Evolutionary conservation across 2,888 invertebrate genomes (phyloP).

Genomic region (Zeuzera pyrina): DNA sequence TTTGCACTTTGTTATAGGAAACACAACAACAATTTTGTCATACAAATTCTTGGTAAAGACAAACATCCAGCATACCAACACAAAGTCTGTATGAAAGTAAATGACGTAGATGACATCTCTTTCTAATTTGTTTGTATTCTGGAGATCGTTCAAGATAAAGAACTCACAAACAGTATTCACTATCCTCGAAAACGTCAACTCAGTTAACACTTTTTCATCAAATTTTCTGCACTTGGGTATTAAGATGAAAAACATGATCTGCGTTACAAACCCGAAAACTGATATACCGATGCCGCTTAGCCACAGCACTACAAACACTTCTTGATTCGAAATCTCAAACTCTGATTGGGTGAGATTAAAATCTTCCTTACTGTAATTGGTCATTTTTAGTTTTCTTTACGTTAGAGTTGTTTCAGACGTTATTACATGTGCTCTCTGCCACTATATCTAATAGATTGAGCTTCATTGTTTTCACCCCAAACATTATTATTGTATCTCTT

Average conservation of each 20-base stretch:
- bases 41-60: slow-evolving; percentile 46
- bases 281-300: slow-evolving; percentile 32
- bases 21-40: slow-evolving; percentile 42
- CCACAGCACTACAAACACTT: slow-evolving; percentile 23
- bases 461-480: too few species aligned
- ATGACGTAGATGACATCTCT: slow-evolving; percentile 18
- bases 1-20: slow-evolving; percentile 22
- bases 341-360: slow-evolving; percentile 1
- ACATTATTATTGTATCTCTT: too few species aligned
- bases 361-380: background rate
- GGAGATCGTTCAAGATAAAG: slow-evolving; percentile 16
- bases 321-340: background rate
- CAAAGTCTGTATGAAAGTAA: slow-evolving; percentile 37
- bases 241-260: slow-evolving; percentile 24
- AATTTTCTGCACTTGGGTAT: slow-evolving; percentile 32
- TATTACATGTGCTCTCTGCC: too few species aligned
- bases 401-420: too few species aligned
- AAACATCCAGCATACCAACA: slow-evolving; percentile 42
- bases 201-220: slow-evolving; percentile 39
- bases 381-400: background rate
- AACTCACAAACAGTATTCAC: slow-evolving; percentile 33
- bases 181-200: slow-evolving; percentile 36
- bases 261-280: slow-evolving; percentile 24
- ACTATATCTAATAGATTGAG: too few species aligned
- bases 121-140: too few species aligned